Base-by-base conservation (phyloP, 2,797 vertebrate genomes). In the Setipinna tenuifilis region DNA sequence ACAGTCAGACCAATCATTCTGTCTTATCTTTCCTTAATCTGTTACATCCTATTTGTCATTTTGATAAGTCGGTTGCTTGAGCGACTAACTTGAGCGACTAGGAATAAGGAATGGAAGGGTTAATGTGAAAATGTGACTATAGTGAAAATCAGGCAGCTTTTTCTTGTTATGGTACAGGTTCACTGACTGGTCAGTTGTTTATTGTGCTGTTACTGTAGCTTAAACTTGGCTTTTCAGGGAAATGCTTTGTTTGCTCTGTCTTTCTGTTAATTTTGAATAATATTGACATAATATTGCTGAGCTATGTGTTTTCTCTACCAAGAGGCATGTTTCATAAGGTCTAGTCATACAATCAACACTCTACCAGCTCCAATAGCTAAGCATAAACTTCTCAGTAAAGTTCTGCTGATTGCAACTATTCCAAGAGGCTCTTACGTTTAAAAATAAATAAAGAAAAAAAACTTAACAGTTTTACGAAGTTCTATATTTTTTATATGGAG, bases 401-500 rank as follows among this genome's bases (percentile, higher is more conserved):
- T 54, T 75, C 17, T 31, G 62, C 59, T 62, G 6, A 62, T 62
- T 62, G 59, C 23, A 2, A 25, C 10, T 14, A 25, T 28, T 75
- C 12, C 16, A 19, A 41, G 16, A 75, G 31, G 25, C 28, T 35
- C 68, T 75, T 75, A 35, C 35, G 28, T 75, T 75, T 6, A 19
- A 68, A 14, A 68, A 61, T 11, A 65, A 65, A 65, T 9, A 23
- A 68, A 68, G 62, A n/a, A n/a, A 31, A 58, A 58, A 17, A 58
- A 58, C 57, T 58, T 58, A 58, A 65, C 9, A 65, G 71, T 78
- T 78, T 78, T 44, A 44, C 7, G 61, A 61, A 61, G 58, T 61
- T 61, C 21, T 35, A 14, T 71, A 35, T 78, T 78, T 78, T 78
- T 78, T 17, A 75, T 41, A 75, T 31, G 25, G 16, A 78, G 31